A percentile compares a stretch with the other conserved stretches of the same genome.
phyloP scores from a whole-genome alignment of 2,797 vertebrate genomes.

The Pelodytes ibericus region DNA sequence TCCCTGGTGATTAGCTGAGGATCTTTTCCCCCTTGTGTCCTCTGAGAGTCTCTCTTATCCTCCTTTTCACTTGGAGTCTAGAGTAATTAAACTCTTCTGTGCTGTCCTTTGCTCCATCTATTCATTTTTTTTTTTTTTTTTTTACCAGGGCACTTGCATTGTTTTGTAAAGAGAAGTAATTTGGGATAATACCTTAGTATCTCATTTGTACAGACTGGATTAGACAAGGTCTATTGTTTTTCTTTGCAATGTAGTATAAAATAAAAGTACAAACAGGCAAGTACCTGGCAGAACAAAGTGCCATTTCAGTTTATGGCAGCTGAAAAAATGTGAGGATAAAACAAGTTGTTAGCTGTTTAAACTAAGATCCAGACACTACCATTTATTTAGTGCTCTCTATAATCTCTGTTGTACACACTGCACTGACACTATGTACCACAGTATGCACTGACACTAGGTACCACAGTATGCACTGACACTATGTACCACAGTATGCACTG shows the following conservation, averaged over 20 bases:
- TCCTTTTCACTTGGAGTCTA: slow-evolving; percentile 26
- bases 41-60: slow-evolving; percentile 46
- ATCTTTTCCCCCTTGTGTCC: slow-evolving; percentile 24
- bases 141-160: slow-evolving; percentile 35
- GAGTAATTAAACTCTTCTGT: slow-evolving; percentile 27
- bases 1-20: not conserved
- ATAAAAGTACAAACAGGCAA: slow-evolving; percentile 4
- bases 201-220: slow-evolving; percentile 6
- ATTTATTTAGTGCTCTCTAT: too few relatives aligned
- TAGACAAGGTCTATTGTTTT: slow-evolving; percentile 20
- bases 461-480: too few relatives aligned
- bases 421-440: too few relatives aligned
- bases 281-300: slow-evolving; percentile 14
- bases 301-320: slow-evolving; percentile 30
- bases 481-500: too few relatives aligned
- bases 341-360: not conserved
- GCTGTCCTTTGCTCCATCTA: slow-evolving; percentile 24
- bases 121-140: slow-evolving; percentile 28
- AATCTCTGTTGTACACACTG: too few relatives aligned
- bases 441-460: too few relatives aligned
- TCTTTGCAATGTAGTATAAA: slow-evolving; percentile 26
- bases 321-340: slow-evolving; percentile 10
- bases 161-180: slow-evolving; percentile 30
- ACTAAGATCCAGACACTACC: too few relatives aligned
- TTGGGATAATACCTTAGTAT: slow-evolving; percentile 13